These are phyloP conservation scores for Mareca penelope DNA, from an alignment of 2,797 vertebrate genomes.

Conservation along the genomic window DNA sequence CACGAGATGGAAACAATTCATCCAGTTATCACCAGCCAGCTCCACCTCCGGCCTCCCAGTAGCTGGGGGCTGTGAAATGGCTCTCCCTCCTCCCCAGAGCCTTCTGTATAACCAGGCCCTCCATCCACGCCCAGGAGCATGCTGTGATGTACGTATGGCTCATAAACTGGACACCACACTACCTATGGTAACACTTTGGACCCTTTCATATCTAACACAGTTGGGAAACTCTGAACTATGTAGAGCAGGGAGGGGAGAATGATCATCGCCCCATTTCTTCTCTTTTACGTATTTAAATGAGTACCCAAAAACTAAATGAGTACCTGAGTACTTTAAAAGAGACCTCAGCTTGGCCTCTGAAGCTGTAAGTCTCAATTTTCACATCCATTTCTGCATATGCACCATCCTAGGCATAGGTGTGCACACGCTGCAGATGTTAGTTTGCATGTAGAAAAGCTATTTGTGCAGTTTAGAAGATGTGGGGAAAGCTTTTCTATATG, in stretches of 20 bases:
- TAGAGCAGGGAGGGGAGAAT: not conserved
- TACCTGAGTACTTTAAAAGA: not conserved
- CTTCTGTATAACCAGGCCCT: slow-evolving; percentile 8
- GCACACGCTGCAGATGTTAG: not conserved
- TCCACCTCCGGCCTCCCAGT: slow-evolving; percentile 48
- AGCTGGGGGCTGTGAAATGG: slow-evolving; percentile 28
- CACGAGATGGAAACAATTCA: slow-evolving; percentile 65
- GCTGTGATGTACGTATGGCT: not conserved
- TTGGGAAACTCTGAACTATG: not conserved
- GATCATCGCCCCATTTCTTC: not conserved
- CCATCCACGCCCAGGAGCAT: not conserved
- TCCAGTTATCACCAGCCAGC: slow-evolving; percentile 36
- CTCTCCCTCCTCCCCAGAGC: not conserved
- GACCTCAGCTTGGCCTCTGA: not conserved
- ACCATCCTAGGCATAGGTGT: not conserved
- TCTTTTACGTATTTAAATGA: not conserved
- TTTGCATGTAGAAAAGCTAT: slow-evolving; percentile 28
- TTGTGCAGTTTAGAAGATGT: slow-evolving; percentile 1
- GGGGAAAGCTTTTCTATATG: slow-evolving; percentile 11
- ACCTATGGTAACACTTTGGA: not conserved
- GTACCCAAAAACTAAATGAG: not conserved
- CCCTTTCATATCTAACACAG: not conserved
- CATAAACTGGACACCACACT: not conserved
- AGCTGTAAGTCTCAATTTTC: not conserved
- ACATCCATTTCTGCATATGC: not conserved